These are phyloP conservation scores for Parnassius apollo DNA, from an alignment of 2,888 invertebrate genomes.

Conservation along the genomic window DNA sequence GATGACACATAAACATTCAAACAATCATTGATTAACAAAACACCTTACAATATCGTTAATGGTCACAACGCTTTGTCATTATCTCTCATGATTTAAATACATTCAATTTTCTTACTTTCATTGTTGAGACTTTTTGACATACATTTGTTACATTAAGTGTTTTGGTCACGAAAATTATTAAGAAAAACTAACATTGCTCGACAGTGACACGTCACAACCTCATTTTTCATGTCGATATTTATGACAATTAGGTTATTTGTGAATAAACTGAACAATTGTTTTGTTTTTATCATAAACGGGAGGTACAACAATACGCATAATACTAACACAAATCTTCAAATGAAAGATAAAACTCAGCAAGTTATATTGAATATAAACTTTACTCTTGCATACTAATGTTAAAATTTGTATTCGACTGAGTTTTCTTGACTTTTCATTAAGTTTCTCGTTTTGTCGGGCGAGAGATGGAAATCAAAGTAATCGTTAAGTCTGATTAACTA, in stretches of 20 bases:
- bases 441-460: slow-evolving; percentile 66
- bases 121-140: slow-evolving; percentile 9
- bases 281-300: slow-evolving; percentile 49
- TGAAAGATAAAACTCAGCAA: slow-evolving; percentile 71
- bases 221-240: slow-evolving; percentile 11
- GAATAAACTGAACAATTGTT: slow-evolving; percentile 35
- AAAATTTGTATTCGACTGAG: slow-evolving; percentile 76
- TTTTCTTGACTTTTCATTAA: slow-evolving; percentile 78
- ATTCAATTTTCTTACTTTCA: slow-evolving; percentile 18
- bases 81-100: slow-evolving; percentile 4
- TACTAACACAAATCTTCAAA: slow-evolving; percentile 67
- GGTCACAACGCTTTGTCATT: slow-evolving; percentile 13
- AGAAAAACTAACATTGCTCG: slow-evolving; percentile 9
- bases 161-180: slow-evolving; percentile 18
- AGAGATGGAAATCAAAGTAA: slow-evolving; percentile 75
- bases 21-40: slow-evolving; percentile 24
- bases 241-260: slow-evolving; percentile 36
- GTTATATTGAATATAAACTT: slow-evolving; percentile 79
- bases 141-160: slow-evolving; percentile 3
- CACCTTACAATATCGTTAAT: slow-evolving; percentile 20
- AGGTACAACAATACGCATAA: slow-evolving; percentile 59
- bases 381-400: slow-evolving; percentile 78
- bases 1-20: slow-evolving; percentile 19
- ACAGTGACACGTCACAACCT: slow-evolving; percentile 7
- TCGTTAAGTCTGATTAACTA: slow-evolving; percentile 70